phyloP scores from a whole-genome alignment of 2,113 vertebrate genomes.

The Ariopsis seemanni region DNA sequence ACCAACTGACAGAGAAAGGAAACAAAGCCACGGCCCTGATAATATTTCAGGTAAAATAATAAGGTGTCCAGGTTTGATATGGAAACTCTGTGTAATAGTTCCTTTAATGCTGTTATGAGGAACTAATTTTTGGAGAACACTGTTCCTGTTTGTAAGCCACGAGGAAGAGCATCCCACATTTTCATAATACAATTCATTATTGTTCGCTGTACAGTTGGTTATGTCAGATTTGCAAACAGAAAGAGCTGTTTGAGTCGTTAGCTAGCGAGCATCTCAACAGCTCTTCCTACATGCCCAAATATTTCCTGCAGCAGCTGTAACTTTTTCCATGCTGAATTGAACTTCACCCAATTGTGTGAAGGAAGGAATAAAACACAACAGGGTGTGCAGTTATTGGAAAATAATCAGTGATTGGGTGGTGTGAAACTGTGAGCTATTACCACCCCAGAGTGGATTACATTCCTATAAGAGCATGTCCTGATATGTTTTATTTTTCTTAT shows the following conservation, averaged over 20 bases:
- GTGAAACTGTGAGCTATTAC: not conserved
- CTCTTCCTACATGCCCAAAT: slow-evolving; percentile 35
- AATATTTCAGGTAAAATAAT: not conserved
- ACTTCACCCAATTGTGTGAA: too few relatives aligned
- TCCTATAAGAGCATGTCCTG: not conserved
- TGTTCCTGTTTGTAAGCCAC: not conserved
- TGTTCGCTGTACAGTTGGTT: not conserved
- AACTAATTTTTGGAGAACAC: not conserved
- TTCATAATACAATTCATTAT: slow-evolving; percentile 23
- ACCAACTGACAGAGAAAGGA: not conserved
- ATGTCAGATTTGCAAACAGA: not conserved
- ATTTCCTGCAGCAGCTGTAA: slow-evolving; percentile 24
- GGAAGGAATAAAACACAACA: not conserved
- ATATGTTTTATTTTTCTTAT: not conserved
- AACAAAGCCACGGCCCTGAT: not conserved
- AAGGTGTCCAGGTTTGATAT: not conserved
- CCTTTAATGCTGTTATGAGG: not conserved
- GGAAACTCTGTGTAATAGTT: not conserved
- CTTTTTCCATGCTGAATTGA: not conserved
- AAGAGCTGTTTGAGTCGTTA: not conserved
- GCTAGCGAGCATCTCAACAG: not conserved
- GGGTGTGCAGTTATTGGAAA: not conserved
- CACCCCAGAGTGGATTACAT: not conserved
- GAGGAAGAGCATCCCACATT: not conserved
- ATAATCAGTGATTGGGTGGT: not conserved